Percentiles rank a stretch among this genome's conserved stretches.
These are phyloP conservation scores for Perodicticus potto DNA, from an alignment of 2,797 vertebrate genomes.

Conservation along the genomic window DNA sequence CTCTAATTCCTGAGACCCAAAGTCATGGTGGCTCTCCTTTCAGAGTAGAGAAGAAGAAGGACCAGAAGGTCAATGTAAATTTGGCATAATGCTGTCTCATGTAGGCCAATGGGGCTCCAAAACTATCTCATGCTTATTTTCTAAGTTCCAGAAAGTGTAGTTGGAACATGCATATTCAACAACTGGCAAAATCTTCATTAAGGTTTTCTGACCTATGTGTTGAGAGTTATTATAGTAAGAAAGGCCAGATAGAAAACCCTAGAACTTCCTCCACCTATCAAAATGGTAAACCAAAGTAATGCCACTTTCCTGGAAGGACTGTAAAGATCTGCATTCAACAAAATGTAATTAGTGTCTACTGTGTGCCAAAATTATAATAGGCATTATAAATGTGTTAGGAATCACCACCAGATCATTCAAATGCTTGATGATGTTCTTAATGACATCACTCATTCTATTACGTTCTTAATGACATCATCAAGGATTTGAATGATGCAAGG, in stretches of 20 bases:
- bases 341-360: too few relatives aligned
- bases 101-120: neutral
- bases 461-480: neutral
- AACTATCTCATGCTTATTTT: conserved; percentile 25
- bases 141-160: neutral
- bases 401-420: too few relatives aligned
- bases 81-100: neutral
- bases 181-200: neutral
- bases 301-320: neutral
- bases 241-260: neutral
- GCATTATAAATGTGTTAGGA: too few relatives aligned
- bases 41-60: neutral
- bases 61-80: neutral
- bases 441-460: too few relatives aligned
- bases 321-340: neutral
- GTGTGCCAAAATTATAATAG: too few relatives aligned
- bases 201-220: neutral
- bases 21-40: neutral
- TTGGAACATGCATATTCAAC: neutral
- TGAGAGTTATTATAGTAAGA: neutral
- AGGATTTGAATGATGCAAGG: neutral
- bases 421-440: too few relatives aligned
- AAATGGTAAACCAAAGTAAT: neutral
- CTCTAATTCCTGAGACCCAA: neutral
- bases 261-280: neutral